phyloP scores from a whole-genome alignment of 2,797 vertebrate genomes.

The Lates japonicus region DNA sequence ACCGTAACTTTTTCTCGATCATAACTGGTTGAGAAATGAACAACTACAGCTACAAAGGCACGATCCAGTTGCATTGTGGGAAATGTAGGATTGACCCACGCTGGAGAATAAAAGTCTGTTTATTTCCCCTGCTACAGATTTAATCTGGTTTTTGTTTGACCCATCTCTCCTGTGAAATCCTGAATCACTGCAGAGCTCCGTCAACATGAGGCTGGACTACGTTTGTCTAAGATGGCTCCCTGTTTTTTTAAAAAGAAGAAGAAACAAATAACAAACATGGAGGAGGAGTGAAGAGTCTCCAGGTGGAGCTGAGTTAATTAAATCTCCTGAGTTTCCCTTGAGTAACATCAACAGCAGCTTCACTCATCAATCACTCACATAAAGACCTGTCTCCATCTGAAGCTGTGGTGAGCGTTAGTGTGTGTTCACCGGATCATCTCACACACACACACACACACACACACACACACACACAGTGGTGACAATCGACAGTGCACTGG shows the following conservation, averaged over 20 bases:
- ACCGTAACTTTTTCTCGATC: no score
- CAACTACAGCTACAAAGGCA: no score
- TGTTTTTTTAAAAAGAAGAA: not conserved
- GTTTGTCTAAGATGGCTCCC: no score
- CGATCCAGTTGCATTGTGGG: not conserved
- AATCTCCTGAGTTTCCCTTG: not conserved
- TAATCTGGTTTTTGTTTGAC: no score
- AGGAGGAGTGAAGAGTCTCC: not conserved
- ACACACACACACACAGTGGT: conserved; percentile 16
- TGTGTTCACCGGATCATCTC: conserved; percentile 16
- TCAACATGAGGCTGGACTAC: no score
- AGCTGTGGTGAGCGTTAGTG: conserved; percentile 23
- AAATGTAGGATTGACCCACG: not conserved
- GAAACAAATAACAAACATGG: no score
- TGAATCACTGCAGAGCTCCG: no score
- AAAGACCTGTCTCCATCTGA: not conserved
- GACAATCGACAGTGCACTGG: conserved; percentile 34
- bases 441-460: conserved; percentile 21
- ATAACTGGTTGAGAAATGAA: no score
- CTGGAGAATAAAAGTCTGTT: not conserved
- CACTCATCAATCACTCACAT: conserved; percentile 41
- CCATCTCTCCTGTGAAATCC: no score
- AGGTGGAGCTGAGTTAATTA: not conserved
- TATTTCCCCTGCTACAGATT: no score
- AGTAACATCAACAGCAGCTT: conserved; percentile 12